phyloP scores from a whole-genome alignment of 1,140 invertebrate genomes.

The Pristionchus pacificus region DNA sequence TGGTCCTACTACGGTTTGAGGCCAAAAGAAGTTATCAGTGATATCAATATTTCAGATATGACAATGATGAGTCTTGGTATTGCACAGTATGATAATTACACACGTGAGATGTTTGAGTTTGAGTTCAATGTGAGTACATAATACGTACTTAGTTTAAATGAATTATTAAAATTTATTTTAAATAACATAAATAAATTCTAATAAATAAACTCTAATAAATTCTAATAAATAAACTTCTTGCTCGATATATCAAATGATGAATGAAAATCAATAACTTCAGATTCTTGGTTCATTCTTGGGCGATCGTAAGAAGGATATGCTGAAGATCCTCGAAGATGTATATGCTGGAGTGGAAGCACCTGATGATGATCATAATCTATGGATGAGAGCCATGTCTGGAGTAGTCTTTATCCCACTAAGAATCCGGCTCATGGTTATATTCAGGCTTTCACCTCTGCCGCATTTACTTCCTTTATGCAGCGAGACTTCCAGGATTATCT shows the following conservation, averaged over 20 bases:
- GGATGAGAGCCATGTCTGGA: slow-evolving; percentile 6
- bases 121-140: too few species aligned
- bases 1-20: slow-evolving; percentile 10
- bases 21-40: too few species aligned
- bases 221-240: too few species aligned
- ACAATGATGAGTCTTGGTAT: background rate
- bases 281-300: background rate
- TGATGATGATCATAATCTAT: slow-evolving; percentile 5
- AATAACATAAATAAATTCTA: too few species aligned
- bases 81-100: background rate
- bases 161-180: too few species aligned
- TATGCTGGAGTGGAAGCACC: background rate
- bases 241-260: too few species aligned
- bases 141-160: too few species aligned
- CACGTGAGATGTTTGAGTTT: background rate
- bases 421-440: too few species aligned
- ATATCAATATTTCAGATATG: too few species aligned
- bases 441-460: slow-evolving; percentile 12
- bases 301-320: slow-evolving; percentile 5
- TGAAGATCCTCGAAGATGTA: slow-evolving; percentile 10
- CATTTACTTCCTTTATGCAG: slow-evolving; percentile 11
- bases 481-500: slow-evolving; percentile 13
- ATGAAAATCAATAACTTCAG: too few species aligned
- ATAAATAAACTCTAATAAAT: too few species aligned
- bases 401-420: too few species aligned